Percentiles rank a stretch among this genome's conserved stretches.
phyloP scores from a whole-genome alignment of 2,888 invertebrate genomes.

The Nemotelus nigrinus region DNA sequence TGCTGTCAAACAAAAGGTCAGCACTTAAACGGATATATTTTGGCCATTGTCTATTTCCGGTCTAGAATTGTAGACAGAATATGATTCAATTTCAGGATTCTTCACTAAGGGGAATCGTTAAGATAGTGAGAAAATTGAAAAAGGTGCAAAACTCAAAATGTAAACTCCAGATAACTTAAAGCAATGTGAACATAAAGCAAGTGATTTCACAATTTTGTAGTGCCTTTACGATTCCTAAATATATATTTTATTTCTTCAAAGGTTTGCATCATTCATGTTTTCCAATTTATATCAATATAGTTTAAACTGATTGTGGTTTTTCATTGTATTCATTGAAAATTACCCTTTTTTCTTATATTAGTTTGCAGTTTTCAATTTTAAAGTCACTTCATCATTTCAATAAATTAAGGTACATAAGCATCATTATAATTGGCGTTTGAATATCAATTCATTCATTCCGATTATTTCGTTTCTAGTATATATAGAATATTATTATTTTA shows the following conservation, averaged over 20 bases:
- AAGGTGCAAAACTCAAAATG: too few species aligned
- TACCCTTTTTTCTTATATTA: slow-evolving; percentile 11
- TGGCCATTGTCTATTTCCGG: too few species aligned
- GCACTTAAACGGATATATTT: too few species aligned
- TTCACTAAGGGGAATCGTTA: too few species aligned
- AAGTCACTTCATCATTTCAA: slow-evolving; percentile 13
- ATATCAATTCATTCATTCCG: slow-evolving; percentile 38
- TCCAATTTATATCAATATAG: not conserved
- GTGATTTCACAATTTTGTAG: not conserved
- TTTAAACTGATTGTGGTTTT: slow-evolving; percentile 34
- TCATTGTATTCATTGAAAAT: slow-evolving; percentile 18
- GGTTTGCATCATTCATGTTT: not conserved
- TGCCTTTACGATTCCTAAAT: too few species aligned
- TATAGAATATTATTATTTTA: slow-evolving; percentile 28
- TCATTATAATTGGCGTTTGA: slow-evolving; percentile 49
- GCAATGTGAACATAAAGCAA: not conserved
- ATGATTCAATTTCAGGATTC: too few species aligned
- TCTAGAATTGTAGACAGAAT: too few species aligned
- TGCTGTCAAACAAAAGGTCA: too few species aligned
- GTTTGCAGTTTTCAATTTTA: slow-evolving; percentile 17
- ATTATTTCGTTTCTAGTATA: slow-evolving; percentile 25
- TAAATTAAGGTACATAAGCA: slow-evolving; percentile 51
- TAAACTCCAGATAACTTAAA: too few species aligned
- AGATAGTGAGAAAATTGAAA: too few species aligned
- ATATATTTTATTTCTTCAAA: not conserved